Base-by-base conservation (phyloP, 2,797 vertebrate species). In the Neosilurus hyrtlii region DNA sequence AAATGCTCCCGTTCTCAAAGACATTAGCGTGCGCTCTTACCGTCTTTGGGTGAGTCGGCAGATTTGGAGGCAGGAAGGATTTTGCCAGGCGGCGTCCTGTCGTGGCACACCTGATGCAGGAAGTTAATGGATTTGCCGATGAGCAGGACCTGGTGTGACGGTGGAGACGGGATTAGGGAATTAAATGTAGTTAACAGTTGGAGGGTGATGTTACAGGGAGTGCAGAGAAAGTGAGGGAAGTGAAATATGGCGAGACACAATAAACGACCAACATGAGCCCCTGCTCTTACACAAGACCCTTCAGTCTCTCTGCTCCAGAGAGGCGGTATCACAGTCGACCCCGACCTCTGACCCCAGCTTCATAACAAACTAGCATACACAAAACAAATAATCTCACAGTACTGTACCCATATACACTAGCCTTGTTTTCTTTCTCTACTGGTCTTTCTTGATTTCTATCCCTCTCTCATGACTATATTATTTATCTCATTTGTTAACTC, bases 51-150 rank as follows among this genome's bases (percentile, higher is more conserved):
- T 0, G 96, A 95, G 85, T 98, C 96, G 8, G 94, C 84, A 63
- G 96, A 94, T 89, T 96, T 96, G 61, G 96, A 94, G 18, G 95
- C 95, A 0, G 96, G 90, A 57, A 96, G 96, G 94, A 96, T 95
- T 91, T 96, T 99, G 30, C 96, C 93, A 0, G 97, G 95, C 0
- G 96, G 95, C 0, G 96, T 98, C 83, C 97, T 94, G 92, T 99
- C 97, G 0, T 98, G 97, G 88, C 98, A 99, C 83, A 99, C 96
- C 88, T 99, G 97, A 91, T 99, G 97, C 89, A 99, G 93, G 92
- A 99, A 99, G 93, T 99, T 99, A 84, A 99, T 99, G 85, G 98
- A 99, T 90, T 99, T 99, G 79, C 98, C 98, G 83, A 99, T 99
- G 82, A 99, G 93, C 72, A 99, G 95, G 5, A 99, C 97, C 98